Percentiles rank a stretch among this genome's conserved stretches.
Evolutionary conservation across 2,113 vertebrate species (phyloP).

Genomic region (Sisor rabdophorus): DNA sequence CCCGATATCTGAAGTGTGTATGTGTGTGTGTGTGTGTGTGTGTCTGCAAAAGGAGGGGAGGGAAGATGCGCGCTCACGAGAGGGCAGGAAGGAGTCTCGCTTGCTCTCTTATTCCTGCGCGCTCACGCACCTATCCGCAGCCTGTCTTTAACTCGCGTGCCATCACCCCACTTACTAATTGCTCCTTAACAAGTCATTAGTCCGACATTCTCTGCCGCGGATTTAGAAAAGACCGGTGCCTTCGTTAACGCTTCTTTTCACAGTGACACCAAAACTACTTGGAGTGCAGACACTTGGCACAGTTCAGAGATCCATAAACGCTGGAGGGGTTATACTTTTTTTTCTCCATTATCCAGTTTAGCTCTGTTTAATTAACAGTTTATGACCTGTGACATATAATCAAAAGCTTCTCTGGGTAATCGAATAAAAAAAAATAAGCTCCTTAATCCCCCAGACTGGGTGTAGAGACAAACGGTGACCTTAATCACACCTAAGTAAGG

Average conservation of each 20-base stretch:
- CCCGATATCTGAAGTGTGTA: neutral
- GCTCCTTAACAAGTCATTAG: slow-evolving; percentile 68
- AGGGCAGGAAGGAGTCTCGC: neutral
- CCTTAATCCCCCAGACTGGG: neutral
- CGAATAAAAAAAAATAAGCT: slow-evolving; percentile 2
- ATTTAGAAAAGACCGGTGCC: neutral
- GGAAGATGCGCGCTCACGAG: neutral
- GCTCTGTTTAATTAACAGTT: slow-evolving; percentile 15
- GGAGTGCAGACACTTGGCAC: slow-evolving; percentile 1
- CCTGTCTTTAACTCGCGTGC: slow-evolving; percentile 72
- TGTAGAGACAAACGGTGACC: neutral
- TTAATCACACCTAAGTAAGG: neutral
- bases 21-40: slow-evolving; percentile 34
- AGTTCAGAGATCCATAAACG: neutral
- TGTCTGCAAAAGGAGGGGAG: neutral
- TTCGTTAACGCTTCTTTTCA: neutral
- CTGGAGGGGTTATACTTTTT: no score
- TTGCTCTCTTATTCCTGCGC: no score
- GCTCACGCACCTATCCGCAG: slow-evolving; percentile 47
- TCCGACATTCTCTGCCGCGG: slow-evolving; percentile 21
- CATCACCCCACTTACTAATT: slow-evolving; percentile 71
- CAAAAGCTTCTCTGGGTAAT: slow-evolving; percentile 16
- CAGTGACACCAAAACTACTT: neutral
- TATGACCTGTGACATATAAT: neutral
- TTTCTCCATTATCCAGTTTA: neutral